Conservation (phyloP, 2,113 vertebrate genomes). For the Pelobates fuscus region DNA sequence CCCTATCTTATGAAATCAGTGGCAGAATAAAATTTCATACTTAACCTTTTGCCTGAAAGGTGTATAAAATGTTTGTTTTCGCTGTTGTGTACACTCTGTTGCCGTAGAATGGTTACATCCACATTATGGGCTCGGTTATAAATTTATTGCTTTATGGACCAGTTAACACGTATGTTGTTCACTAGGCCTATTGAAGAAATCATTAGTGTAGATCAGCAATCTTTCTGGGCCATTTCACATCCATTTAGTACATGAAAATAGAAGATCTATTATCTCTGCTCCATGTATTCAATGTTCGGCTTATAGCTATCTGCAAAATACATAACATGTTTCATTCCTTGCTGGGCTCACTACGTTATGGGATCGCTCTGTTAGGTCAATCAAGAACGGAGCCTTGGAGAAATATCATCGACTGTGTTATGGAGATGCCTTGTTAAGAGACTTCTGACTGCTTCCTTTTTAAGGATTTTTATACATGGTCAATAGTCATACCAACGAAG, state of each 20-base stretch:
- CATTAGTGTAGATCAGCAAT: conserved; percentile 30
- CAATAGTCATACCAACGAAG: background rate
- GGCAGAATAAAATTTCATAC: background rate
- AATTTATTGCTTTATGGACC: conserved; percentile 37
- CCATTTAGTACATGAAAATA: conserved; percentile 37
- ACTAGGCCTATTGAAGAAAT: conserved; percentile 6
- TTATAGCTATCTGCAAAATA: background rate
- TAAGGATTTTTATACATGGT: background rate
- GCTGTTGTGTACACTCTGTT: background rate
- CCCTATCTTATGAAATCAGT: conserved; percentile 10
- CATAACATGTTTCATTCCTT: background rate
- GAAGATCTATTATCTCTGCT: conserved; percentile 9
- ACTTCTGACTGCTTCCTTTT: background rate
- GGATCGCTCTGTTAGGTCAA: background rate
- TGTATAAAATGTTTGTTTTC: background rate
- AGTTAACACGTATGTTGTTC: conserved; percentile 5
- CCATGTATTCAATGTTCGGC: conserved; percentile 10
- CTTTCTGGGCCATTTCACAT: conserved; percentile 46
- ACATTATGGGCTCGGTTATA: conserved; percentile 15
- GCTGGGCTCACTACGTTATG: background rate
- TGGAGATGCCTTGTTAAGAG: background rate
- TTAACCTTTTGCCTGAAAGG: background rate
- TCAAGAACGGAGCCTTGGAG: background rate
- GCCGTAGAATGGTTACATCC: background rate
- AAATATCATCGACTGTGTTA: background rate